Evolutionary conservation across 92 coral and sea anemone genomes (phyloP), one percentile per base, ranked within the genome.

Genomic region (Phymanthus crucifer): DNA sequence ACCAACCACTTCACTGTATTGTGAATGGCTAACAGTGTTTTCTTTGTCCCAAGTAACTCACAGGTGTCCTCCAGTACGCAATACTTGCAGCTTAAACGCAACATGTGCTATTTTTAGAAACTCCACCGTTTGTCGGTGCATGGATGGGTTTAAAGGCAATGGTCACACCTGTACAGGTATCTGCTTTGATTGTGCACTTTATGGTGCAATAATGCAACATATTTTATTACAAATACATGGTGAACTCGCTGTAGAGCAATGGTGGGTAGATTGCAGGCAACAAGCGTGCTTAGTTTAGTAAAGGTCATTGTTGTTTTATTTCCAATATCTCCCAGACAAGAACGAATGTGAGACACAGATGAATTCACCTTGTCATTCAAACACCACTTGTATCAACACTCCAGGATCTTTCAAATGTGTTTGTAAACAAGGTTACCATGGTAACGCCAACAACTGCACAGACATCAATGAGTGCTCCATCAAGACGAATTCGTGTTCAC

Each of bases 381-480:
- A 73, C 32, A 32, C 79, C 3, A 34, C 40, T 11, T 87, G 91
- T 37, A 31, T 72, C 37, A 87, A 87, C 76, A 58, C 73, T 1
- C 31, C 40, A 16, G 84, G 78, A 12, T 74, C 79, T 18, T 77
- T 37, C 66, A 69, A 32, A 4, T 87, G 91, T 56, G 48, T 23
- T 46, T 87, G 90, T 66, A 71, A 65, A 29, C 34, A 73, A 23
- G 85, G 92, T 35, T 89, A 74, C 52, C 69, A 76, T 14, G 87
- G 89, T 24, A 81, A 84, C 75, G 70, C 45, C 32, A 69, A 72
- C 34, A 64, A 48, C 56, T 89, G 89, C 40, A 69, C 56, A 23
- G 89, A 85, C 79, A 61, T 81, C 58, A 70, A 85, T 64, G 84
- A 83, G 19, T 80, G 89, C 47, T 52, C 61, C 0, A 33, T 18